Percentiles rank a stretch among this genome's conserved stretches.
phyloP scores from a whole-genome alignment of 92 coral and sea anemone species.

The Micromussa lordhowensis region DNA sequence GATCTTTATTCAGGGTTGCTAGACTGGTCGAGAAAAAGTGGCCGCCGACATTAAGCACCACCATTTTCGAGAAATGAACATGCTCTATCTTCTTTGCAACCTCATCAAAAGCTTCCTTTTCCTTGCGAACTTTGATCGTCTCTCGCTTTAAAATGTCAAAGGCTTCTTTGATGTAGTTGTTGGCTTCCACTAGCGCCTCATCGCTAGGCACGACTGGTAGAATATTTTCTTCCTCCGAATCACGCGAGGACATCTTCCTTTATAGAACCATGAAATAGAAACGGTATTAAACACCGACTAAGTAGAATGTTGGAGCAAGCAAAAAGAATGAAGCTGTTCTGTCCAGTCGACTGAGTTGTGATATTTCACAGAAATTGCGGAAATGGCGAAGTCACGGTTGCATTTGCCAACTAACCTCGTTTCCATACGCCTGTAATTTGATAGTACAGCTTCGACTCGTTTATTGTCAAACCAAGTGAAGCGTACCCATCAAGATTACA shows the following conservation, averaged over 20 bases:
- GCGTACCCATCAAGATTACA: no score
- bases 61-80: conserved; percentile 52
- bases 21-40: background rate
- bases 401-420: no score
- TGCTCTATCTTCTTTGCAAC: conserved; percentile 53
- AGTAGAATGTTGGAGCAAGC: no score
- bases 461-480: no score
- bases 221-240: no score
- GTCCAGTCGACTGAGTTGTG: no score
- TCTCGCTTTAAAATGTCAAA: background rate
- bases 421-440: no score
- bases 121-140: conserved; percentile 32
- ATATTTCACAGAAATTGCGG: no score
- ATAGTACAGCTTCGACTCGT: no score
- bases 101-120: conserved; percentile 51
- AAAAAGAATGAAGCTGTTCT: no score
- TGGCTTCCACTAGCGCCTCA: background rate
- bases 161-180: background rate
- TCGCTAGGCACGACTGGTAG: background rate
- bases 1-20: conserved; percentile 2
- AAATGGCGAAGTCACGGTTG: no score
- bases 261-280: background rate
- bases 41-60: conserved; percentile 52
- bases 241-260: no score
- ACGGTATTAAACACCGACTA: background rate